Evolutionary conservation across 2,113 vertebrate species (phyloP).

Genomic region (Typhlomys cinereus): DNA sequence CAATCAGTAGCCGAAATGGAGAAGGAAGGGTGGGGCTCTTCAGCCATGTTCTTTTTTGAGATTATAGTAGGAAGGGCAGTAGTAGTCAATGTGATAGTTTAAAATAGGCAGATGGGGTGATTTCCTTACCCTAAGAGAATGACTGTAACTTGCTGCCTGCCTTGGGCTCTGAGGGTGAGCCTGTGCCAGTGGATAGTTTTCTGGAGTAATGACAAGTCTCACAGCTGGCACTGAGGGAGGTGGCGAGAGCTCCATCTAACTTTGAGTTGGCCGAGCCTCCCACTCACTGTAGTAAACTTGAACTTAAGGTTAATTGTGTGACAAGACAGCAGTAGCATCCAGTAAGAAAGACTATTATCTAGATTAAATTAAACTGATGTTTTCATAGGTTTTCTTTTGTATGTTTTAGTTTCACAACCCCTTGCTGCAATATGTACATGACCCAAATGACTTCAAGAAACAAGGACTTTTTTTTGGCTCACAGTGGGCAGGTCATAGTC

Average conservation of each 20-base stretch:
- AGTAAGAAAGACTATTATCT: not conserved
- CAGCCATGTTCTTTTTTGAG: constrained; percentile 24
- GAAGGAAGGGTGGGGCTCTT: constrained; percentile 4
- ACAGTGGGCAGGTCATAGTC: too few species aligned
- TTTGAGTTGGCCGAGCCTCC: not conserved
- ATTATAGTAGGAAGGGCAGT: constrained; percentile 35
- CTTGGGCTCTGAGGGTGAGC: not conserved
- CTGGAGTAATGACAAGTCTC: not conserved
- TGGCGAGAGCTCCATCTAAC: not conserved
- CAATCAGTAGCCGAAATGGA: not conserved
- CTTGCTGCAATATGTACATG: too few species aligned
- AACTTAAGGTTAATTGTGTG: not conserved
- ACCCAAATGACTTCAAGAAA: too few species aligned
- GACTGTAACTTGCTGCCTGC: constrained; percentile 24
- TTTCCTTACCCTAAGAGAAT: constrained; percentile 53
- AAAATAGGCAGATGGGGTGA: not conserved
- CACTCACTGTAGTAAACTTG: not conserved
- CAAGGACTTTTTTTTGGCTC: too few species aligned
- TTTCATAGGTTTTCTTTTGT: not conserved
- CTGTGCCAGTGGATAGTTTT: not conserved
- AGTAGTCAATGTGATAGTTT: constrained; percentile 62
- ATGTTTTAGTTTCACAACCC: too few species aligned
- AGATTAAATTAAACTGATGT: constrained; percentile 2
- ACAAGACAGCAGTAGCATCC: not conserved
- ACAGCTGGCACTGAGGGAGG: not conserved